Percentiles rank a stretch among this genome's conserved stretches.
Conservation (phyloP, 2,888 invertebrate species). For the Limnephilus lunatus region DNA sequence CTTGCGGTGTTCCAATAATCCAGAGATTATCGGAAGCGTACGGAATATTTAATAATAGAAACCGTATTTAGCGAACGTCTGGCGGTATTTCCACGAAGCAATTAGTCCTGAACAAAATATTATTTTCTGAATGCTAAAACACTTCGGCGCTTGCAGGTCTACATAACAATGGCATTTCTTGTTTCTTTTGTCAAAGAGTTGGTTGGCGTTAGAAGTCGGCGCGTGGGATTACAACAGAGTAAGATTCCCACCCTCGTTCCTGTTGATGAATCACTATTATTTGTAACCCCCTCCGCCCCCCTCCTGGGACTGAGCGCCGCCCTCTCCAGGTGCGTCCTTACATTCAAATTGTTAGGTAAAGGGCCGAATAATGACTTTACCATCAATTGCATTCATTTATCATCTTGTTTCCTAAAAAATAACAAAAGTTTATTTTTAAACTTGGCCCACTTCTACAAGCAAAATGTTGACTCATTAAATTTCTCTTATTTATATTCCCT, state of each 20-base stretch:
- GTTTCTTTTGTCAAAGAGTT: slow-evolving; percentile 2
- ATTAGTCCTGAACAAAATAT: neutral
- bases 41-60: neutral
- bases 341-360: neutral
- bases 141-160: neutral
- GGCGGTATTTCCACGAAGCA: neutral
- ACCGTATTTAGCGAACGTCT: neutral
- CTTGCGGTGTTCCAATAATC: neutral
- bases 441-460: neutral
- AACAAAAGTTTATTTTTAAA: neutral
- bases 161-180: neutral
- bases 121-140: neutral
- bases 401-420: neutral
- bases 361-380: neutral
- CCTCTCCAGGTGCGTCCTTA: neutral
- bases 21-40: neutral
- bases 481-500: neutral
- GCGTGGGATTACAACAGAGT: neutral
- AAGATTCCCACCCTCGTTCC: neutral
- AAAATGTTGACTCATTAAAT: neutral
- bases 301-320: neutral
- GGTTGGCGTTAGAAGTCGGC: neutral
- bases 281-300: neutral
- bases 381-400: neutral
- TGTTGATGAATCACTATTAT: neutral